Conservation (phyloP, 1,140 invertebrate genomes). For the Aleiodes sp. region DNA sequence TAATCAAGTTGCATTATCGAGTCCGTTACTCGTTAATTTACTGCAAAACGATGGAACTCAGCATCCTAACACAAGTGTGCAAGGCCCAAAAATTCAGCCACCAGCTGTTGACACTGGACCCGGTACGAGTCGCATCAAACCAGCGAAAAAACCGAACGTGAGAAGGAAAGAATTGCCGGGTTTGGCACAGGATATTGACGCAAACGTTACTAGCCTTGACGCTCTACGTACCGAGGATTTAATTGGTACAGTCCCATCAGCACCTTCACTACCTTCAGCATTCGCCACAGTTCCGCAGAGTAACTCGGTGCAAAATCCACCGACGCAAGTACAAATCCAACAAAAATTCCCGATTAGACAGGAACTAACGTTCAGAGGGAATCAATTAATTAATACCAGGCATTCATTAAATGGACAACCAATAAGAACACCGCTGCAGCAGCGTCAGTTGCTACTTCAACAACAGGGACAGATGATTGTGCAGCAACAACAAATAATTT, state of each 20-base stretch:
- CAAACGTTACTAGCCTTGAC: conserved; percentile 54
- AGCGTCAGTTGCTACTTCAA: conserved; percentile 46
- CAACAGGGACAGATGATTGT: conserved; percentile 28
- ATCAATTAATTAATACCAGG: conserved; percentile 48
- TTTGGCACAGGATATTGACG: not conserved
- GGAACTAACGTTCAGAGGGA: conserved; percentile 54
- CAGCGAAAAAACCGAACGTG: conserved; percentile 61
- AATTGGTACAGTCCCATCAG: conserved; percentile 48
- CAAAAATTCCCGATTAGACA: conserved; percentile 61
- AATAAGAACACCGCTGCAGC: conserved; percentile 46
- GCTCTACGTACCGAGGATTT: conserved; percentile 58
- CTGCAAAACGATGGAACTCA: conserved; percentile 81
- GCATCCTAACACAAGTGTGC: conserved; percentile 59
- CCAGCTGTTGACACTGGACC: conserved; percentile 63
- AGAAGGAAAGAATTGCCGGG: conserved; percentile 56
- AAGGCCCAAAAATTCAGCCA: conserved; percentile 64
- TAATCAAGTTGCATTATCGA: conserved; percentile 78
- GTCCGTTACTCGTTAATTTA: conserved; percentile 90
- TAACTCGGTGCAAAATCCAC: conserved; percentile 41
- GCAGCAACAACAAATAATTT: conserved; percentile 46
- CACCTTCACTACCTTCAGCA: conserved; percentile 48
- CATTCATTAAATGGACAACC: conserved; percentile 61
- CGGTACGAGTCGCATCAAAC: conserved; percentile 62
- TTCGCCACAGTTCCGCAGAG: conserved; percentile 60
- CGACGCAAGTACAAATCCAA: conserved; percentile 62